Evolutionary conservation across 2,888 invertebrate species (phyloP).

Genomic region (Cheiracanthium punctorium): DNA sequence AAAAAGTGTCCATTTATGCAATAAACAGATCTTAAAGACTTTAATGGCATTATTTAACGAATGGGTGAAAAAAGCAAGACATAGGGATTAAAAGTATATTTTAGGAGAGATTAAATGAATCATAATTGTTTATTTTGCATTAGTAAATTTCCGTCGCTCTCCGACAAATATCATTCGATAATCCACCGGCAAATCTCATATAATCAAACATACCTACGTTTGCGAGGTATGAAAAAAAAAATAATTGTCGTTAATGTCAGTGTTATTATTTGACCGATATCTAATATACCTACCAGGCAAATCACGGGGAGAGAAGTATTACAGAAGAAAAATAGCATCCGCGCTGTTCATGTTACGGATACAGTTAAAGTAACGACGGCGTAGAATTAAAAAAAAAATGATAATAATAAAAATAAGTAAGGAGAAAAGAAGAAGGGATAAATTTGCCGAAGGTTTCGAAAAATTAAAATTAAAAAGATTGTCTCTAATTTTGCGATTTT

Average conservation of each 20-base stretch:
- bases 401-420: too few species aligned
- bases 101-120: constrained; percentile 50
- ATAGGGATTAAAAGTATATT: constrained; percentile 44
- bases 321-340: background rate
- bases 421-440: constrained; percentile 13
- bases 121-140: constrained; percentile 52
- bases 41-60: constrained; percentile 51
- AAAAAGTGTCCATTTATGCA: constrained; percentile 46
- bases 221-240: constrained; percentile 22
- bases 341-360: background rate
- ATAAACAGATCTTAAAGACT: constrained; percentile 50
- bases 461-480: constrained; percentile 53
- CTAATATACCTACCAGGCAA: background rate
- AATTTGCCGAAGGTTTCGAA: constrained; percentile 53
- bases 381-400: background rate
- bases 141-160: constrained; percentile 43
- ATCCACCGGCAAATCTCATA: constrained; percentile 32
- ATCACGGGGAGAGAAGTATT: background rate
- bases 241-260: constrained; percentile 39
- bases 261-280: constrained; percentile 58
- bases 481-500: constrained; percentile 54
- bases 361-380: background rate
- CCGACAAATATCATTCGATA: constrained; percentile 47
- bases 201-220: constrained; percentile 45
- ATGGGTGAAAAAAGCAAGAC: background rate